These are phyloP conservation scores for Drosophila paracracens DNA, from an alignment of 2,888 invertebrate genomes.

Conservation along the genomic window DNA sequence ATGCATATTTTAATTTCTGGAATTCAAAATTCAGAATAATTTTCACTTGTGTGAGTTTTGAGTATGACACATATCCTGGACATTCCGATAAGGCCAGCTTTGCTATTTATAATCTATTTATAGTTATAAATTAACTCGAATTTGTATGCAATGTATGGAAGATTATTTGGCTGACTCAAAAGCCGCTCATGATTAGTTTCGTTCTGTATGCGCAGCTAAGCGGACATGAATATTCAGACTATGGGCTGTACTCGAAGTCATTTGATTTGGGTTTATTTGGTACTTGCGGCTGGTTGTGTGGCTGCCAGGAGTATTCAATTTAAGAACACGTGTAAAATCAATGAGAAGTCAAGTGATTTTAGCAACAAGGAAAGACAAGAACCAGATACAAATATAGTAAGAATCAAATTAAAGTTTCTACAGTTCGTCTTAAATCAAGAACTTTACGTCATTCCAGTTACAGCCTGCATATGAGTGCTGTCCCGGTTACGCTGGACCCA, in stretches of 20 bases:
- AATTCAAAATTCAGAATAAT: too few species aligned
- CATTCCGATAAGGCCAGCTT: neutral
- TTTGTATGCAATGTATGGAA: too few species aligned
- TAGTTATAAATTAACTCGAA: too few species aligned
- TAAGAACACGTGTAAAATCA: neutral
- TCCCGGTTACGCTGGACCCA: conserved; percentile 20
- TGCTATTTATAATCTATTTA: neutral
- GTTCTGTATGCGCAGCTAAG: neutral
- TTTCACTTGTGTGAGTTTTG: too few species aligned
- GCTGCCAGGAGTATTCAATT: too few species aligned
- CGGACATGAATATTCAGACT: neutral
- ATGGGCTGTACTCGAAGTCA: conserved; percentile 11
- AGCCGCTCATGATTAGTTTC: neutral
- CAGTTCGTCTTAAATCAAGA: neutral
- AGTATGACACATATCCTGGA: neutral
- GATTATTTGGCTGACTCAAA: neutral
- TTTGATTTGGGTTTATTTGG: neutral
- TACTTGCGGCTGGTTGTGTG: neutral
- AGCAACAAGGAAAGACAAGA: neutral
- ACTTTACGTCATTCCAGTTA: neutral
- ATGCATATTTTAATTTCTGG: neutral
- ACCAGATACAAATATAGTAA: neutral
- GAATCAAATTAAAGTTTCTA: neutral
- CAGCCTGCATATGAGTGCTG: conserved; percentile 14
- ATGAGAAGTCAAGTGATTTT: neutral